Conservation (phyloP, 2,113 vertebrate species). For the Caranx ignobilis region DNA sequence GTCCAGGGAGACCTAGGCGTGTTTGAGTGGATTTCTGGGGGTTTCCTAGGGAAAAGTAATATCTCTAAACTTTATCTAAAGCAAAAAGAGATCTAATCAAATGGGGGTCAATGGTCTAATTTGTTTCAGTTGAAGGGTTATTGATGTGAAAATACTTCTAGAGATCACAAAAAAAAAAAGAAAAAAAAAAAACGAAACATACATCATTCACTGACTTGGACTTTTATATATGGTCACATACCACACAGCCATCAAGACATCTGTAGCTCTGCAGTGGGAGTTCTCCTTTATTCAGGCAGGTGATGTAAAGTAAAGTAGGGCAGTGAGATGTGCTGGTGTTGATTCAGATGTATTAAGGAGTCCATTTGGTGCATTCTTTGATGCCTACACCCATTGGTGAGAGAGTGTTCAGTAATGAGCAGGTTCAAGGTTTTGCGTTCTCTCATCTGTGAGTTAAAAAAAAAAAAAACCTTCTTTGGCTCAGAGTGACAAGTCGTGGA, state of each 20-base stretch:
- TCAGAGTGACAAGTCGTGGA: constrained; percentile 44
- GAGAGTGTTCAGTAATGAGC: constrained; percentile 66
- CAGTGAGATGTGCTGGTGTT: constrained; percentile 37
- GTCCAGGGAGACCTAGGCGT: too few species aligned
- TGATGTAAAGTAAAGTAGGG: constrained; percentile 54
- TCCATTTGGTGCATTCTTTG: constrained; percentile 66
- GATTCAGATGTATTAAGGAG: constrained; percentile 64
- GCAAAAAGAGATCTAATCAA: too few species aligned
- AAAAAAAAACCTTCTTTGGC: constrained; percentile 36
- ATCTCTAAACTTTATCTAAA: too few species aligned
- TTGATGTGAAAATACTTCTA: too few species aligned
- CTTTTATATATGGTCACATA: not conserved
- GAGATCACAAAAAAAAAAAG: too few species aligned
- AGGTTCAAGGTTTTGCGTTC: constrained; percentile 55
- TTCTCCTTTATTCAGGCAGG: constrained; percentile 29
- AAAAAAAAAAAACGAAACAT: too few species aligned
- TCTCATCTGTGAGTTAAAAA: constrained; percentile 50
- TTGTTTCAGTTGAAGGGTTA: too few species aligned
- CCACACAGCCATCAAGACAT: not conserved
- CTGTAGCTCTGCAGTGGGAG: constrained; percentile 8
- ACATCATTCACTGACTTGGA: not conserved
- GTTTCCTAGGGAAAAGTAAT: too few species aligned
- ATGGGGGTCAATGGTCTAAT: too few species aligned
- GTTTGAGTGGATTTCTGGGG: too few species aligned
- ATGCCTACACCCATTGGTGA: constrained; percentile 48